A percentile compares a stretch with the other conserved stretches of the same genome.
Conservation (phyloP, 2,888 invertebrate species). For the Priapulus caudatus region DNA sequence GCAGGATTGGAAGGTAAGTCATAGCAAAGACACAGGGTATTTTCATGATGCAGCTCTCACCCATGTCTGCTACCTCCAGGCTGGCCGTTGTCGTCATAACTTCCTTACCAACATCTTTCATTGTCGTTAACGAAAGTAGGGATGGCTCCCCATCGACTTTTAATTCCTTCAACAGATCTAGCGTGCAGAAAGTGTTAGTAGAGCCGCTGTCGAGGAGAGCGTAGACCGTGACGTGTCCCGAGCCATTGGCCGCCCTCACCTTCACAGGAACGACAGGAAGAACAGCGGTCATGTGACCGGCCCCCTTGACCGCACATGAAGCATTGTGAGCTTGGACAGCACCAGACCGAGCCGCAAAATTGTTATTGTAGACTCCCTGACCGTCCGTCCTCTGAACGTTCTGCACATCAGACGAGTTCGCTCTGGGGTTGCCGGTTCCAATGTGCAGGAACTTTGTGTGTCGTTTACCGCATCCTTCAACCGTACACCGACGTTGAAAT, state of each 20-base stretch:
- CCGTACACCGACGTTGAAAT: neutral
- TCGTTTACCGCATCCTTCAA: neutral
- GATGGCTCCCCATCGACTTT: neutral
- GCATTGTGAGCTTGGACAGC: no score
- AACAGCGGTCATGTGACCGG: no score
- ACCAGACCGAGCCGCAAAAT: no score
- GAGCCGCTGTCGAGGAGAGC: neutral
- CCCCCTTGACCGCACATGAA: no score
- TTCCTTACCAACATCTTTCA: no score
- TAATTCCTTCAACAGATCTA: neutral
- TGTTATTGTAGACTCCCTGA: no score
- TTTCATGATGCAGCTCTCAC: neutral
- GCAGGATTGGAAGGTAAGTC: neutral
- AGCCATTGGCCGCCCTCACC: neutral
- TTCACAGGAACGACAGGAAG: neutral
- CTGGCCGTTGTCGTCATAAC: no score
- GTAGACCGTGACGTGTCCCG: no score
- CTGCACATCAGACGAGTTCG: no score
- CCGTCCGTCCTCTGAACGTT: no score
- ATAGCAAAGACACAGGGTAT: neutral
- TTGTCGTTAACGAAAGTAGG: neutral
- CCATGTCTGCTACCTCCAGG: neutral
- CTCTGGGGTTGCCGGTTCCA: no score
- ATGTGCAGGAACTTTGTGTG: slow-evolving; percentile 1
- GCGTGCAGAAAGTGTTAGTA: neutral